A percentile compares a stretch with the other conserved stretches of the same genome.
Conservation (phyloP, 2,888 invertebrate species). For the Pristionchus japonicus region DNA sequence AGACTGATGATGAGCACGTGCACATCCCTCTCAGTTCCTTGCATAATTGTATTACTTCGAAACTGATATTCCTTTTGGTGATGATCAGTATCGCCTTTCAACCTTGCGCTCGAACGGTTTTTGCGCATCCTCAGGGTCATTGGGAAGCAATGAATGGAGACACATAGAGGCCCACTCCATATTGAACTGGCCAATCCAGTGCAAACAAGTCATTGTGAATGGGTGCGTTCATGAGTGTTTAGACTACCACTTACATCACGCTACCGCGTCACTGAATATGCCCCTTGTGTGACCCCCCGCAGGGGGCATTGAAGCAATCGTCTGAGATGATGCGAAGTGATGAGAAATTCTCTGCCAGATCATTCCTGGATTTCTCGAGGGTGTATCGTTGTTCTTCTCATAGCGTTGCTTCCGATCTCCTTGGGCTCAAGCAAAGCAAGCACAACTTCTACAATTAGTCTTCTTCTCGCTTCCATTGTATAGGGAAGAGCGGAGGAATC, state of each 20-base stretch:
- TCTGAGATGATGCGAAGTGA: background rate
- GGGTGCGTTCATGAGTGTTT: constrained; percentile 36
- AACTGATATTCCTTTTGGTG: background rate
- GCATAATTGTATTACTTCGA: too few relatives aligned
- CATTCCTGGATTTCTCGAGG: background rate
- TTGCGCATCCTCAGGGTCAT: background rate
- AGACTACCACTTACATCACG: constrained; percentile 36
- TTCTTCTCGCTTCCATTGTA: background rate
- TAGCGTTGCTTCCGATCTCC: background rate
- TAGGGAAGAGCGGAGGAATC: background rate
- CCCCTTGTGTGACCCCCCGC: background rate
- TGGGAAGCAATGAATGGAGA: constrained; percentile 71
- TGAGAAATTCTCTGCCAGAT: too few relatives aligned
- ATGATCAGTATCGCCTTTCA: background rate
- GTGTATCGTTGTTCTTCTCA: background rate
- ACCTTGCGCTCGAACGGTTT: background rate
- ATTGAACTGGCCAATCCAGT: constrained; percentile 25
- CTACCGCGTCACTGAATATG: constrained; percentile 18
- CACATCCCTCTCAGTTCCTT: too few relatives aligned
- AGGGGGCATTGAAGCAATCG: background rate
- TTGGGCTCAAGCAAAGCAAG: constrained; percentile 17
- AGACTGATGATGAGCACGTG: background rate
- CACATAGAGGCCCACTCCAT: background rate
- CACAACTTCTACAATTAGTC: constrained; percentile 8
- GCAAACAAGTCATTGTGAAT: constrained; percentile 33